Conservation (phyloP, 1,140 invertebrate genomes). For the Penaeus vannamei region DNA sequence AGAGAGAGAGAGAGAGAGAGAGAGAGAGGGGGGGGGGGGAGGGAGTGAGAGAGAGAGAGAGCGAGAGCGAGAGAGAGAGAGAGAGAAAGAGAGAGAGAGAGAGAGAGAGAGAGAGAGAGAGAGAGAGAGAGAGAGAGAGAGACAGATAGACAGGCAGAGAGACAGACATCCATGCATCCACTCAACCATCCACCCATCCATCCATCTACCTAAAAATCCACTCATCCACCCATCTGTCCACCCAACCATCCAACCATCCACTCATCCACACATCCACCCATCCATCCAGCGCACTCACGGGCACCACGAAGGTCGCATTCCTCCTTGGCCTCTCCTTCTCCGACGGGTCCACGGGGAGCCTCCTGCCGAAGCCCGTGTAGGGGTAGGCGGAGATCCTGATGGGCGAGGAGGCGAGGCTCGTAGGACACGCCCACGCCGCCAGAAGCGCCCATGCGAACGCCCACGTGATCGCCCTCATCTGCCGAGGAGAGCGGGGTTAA, state of each 20-base stretch:
- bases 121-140: too few species aligned
- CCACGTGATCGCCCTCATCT: conserved; percentile 7
- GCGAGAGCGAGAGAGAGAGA: too few species aligned
- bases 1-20: too few species aligned
- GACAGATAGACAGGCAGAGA: too few species aligned
- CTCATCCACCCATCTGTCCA: not conserved
- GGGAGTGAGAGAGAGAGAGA: too few species aligned
- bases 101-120: too few species aligned
- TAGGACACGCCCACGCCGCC: not conserved
- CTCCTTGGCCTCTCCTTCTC: not conserved
- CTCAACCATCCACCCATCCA: too few species aligned
- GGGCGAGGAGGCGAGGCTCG: not conserved
- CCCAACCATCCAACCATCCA: not conserved
- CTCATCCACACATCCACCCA: not conserved
- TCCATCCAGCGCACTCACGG: conserved; percentile 26
- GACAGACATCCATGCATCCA: too few species aligned
- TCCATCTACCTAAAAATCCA: not conserved
- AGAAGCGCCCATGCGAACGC: conserved; percentile 8
- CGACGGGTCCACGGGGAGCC: not conserved
- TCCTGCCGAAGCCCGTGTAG: not conserved
- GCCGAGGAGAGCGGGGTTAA: not conserved
- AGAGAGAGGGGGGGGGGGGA: too few species aligned
- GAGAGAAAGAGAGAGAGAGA: too few species aligned
- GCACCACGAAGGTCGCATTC: conserved; percentile 38
- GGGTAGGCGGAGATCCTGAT: conserved; percentile 50